Evolutionary conservation across 2,113 vertebrate species (phyloP).

Genomic region (Epinephelus lanceolatus): DNA sequence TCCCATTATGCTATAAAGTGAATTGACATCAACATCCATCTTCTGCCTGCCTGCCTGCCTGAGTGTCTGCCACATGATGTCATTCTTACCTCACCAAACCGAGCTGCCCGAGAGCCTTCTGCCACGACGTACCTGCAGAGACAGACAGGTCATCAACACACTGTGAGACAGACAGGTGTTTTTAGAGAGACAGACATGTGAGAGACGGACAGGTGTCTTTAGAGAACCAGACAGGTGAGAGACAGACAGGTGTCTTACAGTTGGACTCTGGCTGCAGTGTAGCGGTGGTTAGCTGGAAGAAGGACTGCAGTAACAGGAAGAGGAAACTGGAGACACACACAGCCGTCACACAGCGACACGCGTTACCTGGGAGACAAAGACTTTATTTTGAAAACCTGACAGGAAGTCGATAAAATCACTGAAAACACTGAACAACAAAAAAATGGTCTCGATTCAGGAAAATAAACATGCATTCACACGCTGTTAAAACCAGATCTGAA

Average conservation of each 20-base stretch:
- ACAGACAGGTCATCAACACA: not conserved
- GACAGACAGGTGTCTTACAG: constrained; percentile 84
- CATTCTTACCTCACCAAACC: constrained; percentile 72
- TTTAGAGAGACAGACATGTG: too few relatives aligned
- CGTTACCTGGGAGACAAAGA: constrained; percentile 85
- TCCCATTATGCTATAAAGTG: too few relatives aligned
- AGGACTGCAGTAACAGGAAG: constrained; percentile 92
- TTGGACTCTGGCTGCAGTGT: constrained; percentile 87
- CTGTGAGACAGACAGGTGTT: not conserved
- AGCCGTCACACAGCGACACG: constrained; percentile 89
- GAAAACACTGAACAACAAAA: too few relatives aligned
- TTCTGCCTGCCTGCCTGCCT: not conserved
- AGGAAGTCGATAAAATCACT: too few relatives aligned
- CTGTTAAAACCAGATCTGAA: too few relatives aligned
- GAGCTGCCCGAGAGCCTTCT: constrained; percentile 61
- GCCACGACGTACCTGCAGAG: constrained; percentile 66
- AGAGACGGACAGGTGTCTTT: too few relatives aligned
- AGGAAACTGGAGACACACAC: constrained; percentile 91
- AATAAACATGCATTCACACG: too few relatives aligned
- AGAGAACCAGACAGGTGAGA: too few relatives aligned
- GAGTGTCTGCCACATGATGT: not conserved
- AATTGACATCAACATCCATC: too few relatives aligned
- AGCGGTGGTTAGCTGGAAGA: constrained; percentile 88
- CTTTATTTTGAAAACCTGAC: too few relatives aligned
- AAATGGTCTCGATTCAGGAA: too few relatives aligned